Percentiles rank a stretch among this genome's conserved stretches.
These are phyloP conservation scores for human (Homo sapiens) DNA, from an alignment of 2,113 vertebrate genomes.

Conservation along the genomic window GRCh38 chr1:106605001-106605500, in stretches of 20 bases:
- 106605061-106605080: not conserved
- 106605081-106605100: not conserved
- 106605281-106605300: not conserved
- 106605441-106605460: not conserved
- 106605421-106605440: not conserved
- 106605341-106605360: not conserved
- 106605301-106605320: not conserved
- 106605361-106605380: not conserved
- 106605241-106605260: not conserved
- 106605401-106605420: not conserved
- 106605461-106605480: not conserved
- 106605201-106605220: not conserved
- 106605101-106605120: not conserved
- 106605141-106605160: not conserved
- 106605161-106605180: not conserved
- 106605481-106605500: not conserved
- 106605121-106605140: not conserved
- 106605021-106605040: not conserved
- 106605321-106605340: not conserved
- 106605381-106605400: not conserved
- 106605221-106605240: not conserved
- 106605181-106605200: not conserved
- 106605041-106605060: not conserved
- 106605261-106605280: not conserved
- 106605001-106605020: not conserved